These are phyloP conservation scores for Anguilla marmorata DNA, from an alignment of 2,797 vertebrate genomes.

Conservation along the genomic window DNA sequence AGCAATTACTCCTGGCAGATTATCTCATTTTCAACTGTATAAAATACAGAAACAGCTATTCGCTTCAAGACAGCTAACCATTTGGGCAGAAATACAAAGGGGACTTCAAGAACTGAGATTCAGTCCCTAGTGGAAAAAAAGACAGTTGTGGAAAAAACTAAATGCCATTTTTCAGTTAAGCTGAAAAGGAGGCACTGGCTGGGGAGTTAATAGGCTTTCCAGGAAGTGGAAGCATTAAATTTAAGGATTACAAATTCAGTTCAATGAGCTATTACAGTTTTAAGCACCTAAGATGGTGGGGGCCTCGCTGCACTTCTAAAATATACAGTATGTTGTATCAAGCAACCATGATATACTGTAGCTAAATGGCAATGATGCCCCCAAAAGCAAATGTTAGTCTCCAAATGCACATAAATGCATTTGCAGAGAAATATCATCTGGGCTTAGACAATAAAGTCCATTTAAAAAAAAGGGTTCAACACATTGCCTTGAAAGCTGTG, in stretches of 20 bases:
- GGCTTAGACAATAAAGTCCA: background rate
- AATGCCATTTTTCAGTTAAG: background rate
- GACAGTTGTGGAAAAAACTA: background rate
- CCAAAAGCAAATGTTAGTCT: background rate
- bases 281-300: background rate
- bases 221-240: background rate
- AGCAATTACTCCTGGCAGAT: background rate
- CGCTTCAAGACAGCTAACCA: background rate
- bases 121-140: background rate
- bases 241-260: constrained; percentile 4
- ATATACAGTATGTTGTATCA: background rate
- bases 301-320: background rate
- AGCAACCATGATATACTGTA: background rate
- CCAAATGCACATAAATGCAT: background rate
- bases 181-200: background rate
- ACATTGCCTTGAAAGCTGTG: background rate
- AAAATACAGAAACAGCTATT: background rate
- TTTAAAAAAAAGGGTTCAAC: background rate
- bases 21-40: background rate
- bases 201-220: background rate
- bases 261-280: background rate
- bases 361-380: background rate
- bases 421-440: background rate
- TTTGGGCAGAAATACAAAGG: background rate
- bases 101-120: background rate